These are phyloP conservation scores for Alligator mississippiensis DNA, from an alignment of 2,113 vertebrate genomes.

Conservation along the genomic window DNA sequence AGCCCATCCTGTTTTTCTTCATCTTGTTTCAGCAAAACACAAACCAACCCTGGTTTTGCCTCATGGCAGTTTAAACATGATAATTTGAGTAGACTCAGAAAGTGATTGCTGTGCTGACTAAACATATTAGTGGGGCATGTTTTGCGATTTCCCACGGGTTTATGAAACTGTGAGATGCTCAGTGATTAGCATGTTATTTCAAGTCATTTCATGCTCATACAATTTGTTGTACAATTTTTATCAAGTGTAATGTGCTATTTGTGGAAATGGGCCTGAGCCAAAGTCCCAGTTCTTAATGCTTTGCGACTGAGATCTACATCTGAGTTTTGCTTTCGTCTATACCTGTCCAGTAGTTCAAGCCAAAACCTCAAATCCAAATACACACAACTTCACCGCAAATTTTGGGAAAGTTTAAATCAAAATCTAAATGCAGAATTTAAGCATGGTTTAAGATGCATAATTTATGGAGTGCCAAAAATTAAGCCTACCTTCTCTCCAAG, in stretches of 20 bases:
- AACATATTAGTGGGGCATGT: not conserved
- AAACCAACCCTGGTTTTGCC: not conserved
- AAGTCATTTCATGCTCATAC: not conserved
- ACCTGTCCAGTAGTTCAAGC: not conserved
- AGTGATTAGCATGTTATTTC: not conserved
- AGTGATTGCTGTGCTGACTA: not conserved
- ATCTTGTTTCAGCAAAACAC: not conserved
- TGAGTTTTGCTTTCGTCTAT: not conserved
- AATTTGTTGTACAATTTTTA: not conserved
- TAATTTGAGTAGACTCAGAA: not conserved
- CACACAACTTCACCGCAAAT: not conserved
- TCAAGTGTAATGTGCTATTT: not conserved
- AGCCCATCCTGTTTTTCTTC: accelerated
- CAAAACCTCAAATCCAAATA: not conserved
- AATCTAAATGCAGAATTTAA: not conserved
- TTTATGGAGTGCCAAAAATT: not conserved
- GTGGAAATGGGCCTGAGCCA: not conserved
- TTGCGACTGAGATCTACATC: not conserved
- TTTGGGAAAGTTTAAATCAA: too few species aligned
- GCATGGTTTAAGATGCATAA: not conserved
- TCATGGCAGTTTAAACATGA: not conserved
- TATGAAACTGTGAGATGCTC: not conserved
- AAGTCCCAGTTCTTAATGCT: not conserved
- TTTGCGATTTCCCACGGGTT: not conserved
- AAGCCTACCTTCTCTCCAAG: too few species aligned